These are phyloP conservation scores for Cavia porcellus DNA, from an alignment of 2,113 vertebrate species.

Conservation along the genomic window DNA sequence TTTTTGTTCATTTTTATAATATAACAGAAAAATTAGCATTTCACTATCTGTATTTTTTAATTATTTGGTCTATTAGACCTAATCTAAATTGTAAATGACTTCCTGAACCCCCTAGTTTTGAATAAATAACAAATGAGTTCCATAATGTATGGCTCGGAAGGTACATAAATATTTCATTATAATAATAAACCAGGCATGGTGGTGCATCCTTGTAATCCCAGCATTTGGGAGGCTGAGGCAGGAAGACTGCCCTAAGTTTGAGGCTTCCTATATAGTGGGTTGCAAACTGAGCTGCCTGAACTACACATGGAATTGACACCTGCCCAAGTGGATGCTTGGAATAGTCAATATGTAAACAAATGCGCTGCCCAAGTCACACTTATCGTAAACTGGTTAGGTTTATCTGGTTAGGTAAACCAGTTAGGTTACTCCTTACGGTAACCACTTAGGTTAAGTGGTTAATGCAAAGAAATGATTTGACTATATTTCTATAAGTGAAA, in stretches of 20 bases:
- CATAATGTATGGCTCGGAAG: too few species aligned
- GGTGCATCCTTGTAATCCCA: neutral
- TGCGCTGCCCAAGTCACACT: neutral
- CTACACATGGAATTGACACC: neutral
- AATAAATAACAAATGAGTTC: too few species aligned
- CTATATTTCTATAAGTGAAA: neutral
- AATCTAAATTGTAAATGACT: too few species aligned
- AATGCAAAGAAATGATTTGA: conserved; percentile 20
- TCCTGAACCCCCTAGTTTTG: too few species aligned
- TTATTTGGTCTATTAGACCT: too few species aligned
- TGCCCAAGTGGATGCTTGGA: neutral
- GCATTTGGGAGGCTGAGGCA: neutral
- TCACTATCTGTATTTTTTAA: too few species aligned
- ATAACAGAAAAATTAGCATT: neutral
- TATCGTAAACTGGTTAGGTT: neutral
- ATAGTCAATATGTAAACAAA: neutral
- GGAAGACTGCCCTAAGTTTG: neutral
- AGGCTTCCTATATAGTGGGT: neutral
- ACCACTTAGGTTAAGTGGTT: neutral
- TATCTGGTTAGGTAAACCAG: too few species aligned
- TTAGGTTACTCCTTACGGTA: too few species aligned
- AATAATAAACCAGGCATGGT: neutral
- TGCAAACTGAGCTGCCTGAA: neutral
- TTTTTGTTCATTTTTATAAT: neutral
- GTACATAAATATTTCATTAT: too few species aligned